These are phyloP conservation scores for Myiothlypis coronata DNA, from an alignment of 2,797 vertebrate genomes.

Conservation along the genomic window DNA sequence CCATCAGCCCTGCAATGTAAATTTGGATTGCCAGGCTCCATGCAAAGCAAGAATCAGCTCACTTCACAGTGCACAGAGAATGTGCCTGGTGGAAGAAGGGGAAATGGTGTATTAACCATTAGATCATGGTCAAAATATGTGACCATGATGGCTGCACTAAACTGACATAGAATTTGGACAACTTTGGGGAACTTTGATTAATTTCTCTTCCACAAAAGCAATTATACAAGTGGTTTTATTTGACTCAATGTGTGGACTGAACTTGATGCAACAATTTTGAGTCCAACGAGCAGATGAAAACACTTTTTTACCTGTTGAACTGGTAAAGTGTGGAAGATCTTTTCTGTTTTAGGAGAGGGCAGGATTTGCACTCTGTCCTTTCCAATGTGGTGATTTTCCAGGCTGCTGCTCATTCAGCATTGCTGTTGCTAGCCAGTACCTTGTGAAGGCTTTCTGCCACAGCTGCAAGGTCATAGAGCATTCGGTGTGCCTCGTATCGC, in stretches of 20 bases:
- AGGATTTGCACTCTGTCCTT: background rate
- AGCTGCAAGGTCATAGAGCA: background rate
- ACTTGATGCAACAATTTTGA: background rate
- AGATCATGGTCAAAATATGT: background rate
- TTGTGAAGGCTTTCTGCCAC: background rate
- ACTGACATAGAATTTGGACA: background rate
- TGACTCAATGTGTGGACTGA: background rate
- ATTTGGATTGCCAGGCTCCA: background rate
- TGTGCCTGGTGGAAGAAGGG: rapidly evolving
- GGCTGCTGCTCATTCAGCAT: background rate
- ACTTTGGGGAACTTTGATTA: background rate
- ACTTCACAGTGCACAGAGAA: background rate
- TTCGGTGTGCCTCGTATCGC: background rate
- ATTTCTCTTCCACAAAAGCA: background rate
- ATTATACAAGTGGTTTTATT: background rate
- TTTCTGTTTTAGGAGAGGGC: background rate
- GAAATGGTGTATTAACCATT: background rate
- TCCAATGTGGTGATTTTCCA: background rate
- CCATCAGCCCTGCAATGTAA: background rate
- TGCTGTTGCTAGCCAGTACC: background rate
- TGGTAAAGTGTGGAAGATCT: background rate
- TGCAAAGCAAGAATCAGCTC: background rate
- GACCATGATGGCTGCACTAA: background rate
- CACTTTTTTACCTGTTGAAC: background rate
- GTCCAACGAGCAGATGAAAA: background rate